A percentile compares a stretch with the other conserved stretches of the same genome.
These are phyloP conservation scores for Euleptes europaea DNA, from an alignment of 2,113 vertebrate genomes.

Conservation along the genomic window DNA sequence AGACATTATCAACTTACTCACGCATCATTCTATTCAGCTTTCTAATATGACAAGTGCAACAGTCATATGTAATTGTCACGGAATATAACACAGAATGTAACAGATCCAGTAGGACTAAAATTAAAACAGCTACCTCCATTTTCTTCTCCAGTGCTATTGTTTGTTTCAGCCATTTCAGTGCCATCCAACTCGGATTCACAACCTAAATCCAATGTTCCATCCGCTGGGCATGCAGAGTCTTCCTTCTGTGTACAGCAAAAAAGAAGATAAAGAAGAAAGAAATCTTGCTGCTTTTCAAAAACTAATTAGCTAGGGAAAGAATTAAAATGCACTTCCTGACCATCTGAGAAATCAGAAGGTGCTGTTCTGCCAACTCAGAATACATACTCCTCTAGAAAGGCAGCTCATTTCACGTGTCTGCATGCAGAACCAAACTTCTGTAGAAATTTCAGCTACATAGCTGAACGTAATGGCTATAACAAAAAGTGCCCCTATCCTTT, in stretches of 20 bases:
- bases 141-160: conserved; percentile 78
- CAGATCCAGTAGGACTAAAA: conserved; percentile 24
- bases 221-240: conserved; percentile 77
- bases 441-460: conserved; percentile 57
- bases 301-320: conserved; percentile 22
- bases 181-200: conserved; percentile 84
- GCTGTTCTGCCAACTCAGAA: conserved; percentile 22
- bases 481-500: conserved; percentile 63
- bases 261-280: conserved; percentile 50
- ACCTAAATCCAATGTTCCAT: conserved; percentile 82
- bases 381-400: conserved; percentile 5
- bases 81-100: conserved; percentile 12
- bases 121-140: conserved; percentile 76
- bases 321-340: conserved; percentile 37
- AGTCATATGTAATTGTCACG: not conserved
- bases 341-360: conserved; percentile 36
- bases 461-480: conserved; percentile 37
- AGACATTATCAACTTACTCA: not conserved
- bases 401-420: conserved; percentile 11
- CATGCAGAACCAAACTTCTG: conserved; percentile 39
- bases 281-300: conserved; percentile 52
- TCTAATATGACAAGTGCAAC: conserved; percentile 16
- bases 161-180: conserved; percentile 83
- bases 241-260: conserved; percentile 75
- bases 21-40: not conserved